phyloP scores from a whole-genome alignment of 2,113 vertebrate genomes.

The Thamnophis sirtalis region DNA sequence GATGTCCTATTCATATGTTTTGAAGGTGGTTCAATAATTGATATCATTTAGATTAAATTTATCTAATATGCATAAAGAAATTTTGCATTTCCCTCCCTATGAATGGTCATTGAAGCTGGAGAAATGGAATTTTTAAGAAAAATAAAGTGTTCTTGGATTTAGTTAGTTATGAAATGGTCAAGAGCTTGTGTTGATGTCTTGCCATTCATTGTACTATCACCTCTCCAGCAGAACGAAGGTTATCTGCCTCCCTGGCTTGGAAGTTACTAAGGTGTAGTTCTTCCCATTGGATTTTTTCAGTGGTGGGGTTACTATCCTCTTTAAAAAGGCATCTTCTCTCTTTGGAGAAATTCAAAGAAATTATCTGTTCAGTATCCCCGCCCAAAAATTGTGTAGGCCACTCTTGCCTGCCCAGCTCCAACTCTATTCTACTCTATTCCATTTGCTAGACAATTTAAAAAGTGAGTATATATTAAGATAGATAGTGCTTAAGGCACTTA shows the following conservation, averaged over 20 bases:
- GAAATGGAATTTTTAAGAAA: not conserved
- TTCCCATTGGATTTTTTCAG: not conserved
- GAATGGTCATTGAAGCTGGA: not conserved
- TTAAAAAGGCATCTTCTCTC: not conserved
- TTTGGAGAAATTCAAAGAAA: not conserved
- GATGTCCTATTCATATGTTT: not conserved
- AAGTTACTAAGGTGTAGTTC: not conserved
- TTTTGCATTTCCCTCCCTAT: not conserved
- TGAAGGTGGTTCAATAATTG: not conserved
- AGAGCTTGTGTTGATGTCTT: not conserved
- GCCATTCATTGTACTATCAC: not conserved
- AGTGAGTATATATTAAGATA: not conserved
- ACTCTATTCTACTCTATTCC: not conserved
- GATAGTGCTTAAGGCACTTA: not conserved
- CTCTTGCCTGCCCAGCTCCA: not conserved
- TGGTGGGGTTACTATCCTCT: not conserved
- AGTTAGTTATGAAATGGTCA: not conserved
- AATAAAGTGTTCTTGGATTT: not conserved
- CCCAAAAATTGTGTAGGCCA: not conserved
- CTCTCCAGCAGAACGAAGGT: not conserved
- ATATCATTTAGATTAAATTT: not conserved
- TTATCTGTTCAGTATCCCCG: not conserved
- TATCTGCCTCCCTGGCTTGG: not conserved
- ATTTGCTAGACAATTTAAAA: not conserved
- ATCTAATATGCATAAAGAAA: not conserved